A percentile compares a stretch with the other conserved stretches of the same genome.
Conservation (phyloP, 2,888 invertebrate genomes). For the Agrotis puta region DNA sequence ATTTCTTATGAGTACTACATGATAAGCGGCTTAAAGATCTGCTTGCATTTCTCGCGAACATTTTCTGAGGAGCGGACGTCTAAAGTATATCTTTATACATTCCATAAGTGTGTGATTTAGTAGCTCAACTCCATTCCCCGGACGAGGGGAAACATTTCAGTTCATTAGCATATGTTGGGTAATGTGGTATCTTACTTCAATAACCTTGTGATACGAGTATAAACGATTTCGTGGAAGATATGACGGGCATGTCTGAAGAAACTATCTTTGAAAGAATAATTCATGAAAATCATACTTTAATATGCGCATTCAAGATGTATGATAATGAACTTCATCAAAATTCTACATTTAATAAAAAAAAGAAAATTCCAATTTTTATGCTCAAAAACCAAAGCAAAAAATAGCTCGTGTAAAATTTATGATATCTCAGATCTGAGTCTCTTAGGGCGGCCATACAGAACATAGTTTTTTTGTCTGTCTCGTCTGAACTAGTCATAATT, state of each 20-base stretch:
- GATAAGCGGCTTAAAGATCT: constrained; percentile 12
- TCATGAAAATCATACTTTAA: constrained; percentile 20
- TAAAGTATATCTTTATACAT: constrained; percentile 40
- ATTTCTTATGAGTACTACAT: constrained; percentile 35
- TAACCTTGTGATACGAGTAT: constrained; percentile 50
- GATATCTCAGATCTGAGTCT: constrained; percentile 47
- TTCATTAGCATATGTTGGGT: constrained; percentile 59
- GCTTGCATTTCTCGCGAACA: constrained; percentile 20
- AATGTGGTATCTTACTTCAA: constrained; percentile 50
- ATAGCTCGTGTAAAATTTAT: constrained; percentile 59
- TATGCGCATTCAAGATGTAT: constrained; percentile 28
- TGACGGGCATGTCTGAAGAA: neutral
- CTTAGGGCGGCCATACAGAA: constrained; percentile 52
- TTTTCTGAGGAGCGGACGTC: constrained; percentile 13
- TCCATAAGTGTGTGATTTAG: constrained; percentile 56
- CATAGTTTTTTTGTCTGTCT: constrained; percentile 63
- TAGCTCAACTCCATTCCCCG: constrained; percentile 31
- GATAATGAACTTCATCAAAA: constrained; percentile 40
- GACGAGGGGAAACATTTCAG: constrained; percentile 42
- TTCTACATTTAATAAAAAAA: constrained; percentile 36
- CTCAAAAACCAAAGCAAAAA: constrained; percentile 36
- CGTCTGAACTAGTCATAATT: constrained; percentile 74
- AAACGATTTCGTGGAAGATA: constrained; percentile 33
- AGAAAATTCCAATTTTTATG: constrained; percentile 42
- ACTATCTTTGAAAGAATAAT: neutral